phyloP scores from a whole-genome alignment of 2,113 vertebrate species.

The Pedionomus torquatus region DNA sequence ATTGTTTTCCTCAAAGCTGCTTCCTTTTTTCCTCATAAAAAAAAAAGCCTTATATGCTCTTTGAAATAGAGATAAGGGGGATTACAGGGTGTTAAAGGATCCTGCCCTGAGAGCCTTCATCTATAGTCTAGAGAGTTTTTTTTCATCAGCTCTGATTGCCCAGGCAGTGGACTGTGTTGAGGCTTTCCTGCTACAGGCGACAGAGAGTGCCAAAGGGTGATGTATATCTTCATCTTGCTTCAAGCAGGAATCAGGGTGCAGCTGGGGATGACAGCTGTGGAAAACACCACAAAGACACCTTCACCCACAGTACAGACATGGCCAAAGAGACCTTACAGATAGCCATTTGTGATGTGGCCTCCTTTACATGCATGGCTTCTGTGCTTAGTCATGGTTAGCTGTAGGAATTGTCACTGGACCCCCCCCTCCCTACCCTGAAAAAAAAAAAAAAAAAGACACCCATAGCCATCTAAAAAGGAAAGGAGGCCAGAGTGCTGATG shows the following conservation, averaged over 20 bases:
- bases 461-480: neutral
- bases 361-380: rapidly evolving
- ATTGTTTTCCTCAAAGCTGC: neutral
- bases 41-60: neutral
- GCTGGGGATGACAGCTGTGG: neutral
- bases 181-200: rapidly evolving
- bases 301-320: neutral
- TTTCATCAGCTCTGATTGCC: neutral
- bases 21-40: neutral
- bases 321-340: neutral
- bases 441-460: neutral
- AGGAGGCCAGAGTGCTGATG: neutral
- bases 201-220: neutral
- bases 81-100: neutral
- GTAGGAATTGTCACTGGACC: neutral
- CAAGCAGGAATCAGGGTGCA: neutral
- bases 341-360: neutral
- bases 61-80: neutral
- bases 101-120: neutral
- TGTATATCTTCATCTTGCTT: neutral
- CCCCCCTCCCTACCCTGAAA: rapidly evolving
- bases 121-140: neutral
- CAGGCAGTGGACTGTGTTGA: neutral
- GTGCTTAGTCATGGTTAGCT: rapidly evolving
- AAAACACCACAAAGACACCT: neutral